A percentile compares a stretch with the other conserved stretches of the same genome.
phyloP scores from a whole-genome alignment of 2,888 invertebrate genomes.

The Protonemura montana region DNA sequence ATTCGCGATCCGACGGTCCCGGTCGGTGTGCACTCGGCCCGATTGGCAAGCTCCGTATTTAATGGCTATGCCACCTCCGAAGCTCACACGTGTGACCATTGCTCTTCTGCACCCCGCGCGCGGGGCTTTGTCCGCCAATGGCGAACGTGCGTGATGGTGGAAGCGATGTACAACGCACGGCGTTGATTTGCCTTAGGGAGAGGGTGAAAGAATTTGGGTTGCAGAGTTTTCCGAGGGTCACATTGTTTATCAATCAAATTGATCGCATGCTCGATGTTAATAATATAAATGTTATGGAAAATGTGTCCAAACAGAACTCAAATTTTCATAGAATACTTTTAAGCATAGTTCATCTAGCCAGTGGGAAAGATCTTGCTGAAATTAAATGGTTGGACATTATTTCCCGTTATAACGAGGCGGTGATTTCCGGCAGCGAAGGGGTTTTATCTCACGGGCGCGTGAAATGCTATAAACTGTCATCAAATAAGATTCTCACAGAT shows the following conservation, averaged over 20 bases:
- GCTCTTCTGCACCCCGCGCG: background rate
- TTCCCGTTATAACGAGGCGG: too few relatives aligned
- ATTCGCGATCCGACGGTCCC: background rate
- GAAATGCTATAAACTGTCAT: background rate
- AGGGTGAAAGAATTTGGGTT: background rate
- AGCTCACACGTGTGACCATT: background rate
- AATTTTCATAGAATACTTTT: too few relatives aligned
- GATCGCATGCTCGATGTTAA: too few relatives aligned
- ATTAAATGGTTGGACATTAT: too few relatives aligned
- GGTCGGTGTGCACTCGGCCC: background rate
- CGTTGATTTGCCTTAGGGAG: background rate
- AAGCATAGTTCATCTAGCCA: too few relatives aligned
- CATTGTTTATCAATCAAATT: too few relatives aligned
- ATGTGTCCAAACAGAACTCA: too few relatives aligned
- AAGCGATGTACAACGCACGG: background rate
- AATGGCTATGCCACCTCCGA: background rate
- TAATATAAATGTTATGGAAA: too few relatives aligned
- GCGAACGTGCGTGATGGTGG: background rate
- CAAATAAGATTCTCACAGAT: background rate
- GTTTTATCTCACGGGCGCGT: background rate
- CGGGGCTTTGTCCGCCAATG: background rate
- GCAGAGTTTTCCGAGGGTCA: background rate
- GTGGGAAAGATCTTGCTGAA: too few relatives aligned
- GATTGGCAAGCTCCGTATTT: slow-evolving; percentile 5
- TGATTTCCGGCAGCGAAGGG: too few relatives aligned